These are phyloP conservation scores for Misgurnus mizolepis DNA, from an alignment of 2,113 vertebrate genomes.

Conservation along the genomic window DNA sequence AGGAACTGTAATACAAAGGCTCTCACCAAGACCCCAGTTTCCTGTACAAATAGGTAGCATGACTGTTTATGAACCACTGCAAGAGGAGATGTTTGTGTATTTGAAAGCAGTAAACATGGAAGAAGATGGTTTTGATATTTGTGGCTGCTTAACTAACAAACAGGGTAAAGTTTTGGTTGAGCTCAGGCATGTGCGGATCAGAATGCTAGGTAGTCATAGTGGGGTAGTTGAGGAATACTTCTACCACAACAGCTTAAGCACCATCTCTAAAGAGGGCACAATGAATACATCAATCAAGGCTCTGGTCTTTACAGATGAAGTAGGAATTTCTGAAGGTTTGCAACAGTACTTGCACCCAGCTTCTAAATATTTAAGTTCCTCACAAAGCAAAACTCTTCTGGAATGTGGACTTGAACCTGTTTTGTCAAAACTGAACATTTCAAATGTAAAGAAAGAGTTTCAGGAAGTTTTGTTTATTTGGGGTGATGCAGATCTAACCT, in stretches of 20 bases:
- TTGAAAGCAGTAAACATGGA: conserved; percentile 71
- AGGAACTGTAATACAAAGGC: conserved; percentile 58
- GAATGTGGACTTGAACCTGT: conserved; percentile 54
- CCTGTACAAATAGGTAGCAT: conserved; percentile 80
- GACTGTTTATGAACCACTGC: conserved; percentile 72
- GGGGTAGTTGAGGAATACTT: conserved; percentile 76
- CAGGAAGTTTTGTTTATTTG: conserved; percentile 82
- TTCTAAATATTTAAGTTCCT: conserved; percentile 69
- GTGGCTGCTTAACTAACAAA: conserved; percentile 81
- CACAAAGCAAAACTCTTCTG: conserved; percentile 61
- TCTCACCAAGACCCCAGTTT: conserved; percentile 69
- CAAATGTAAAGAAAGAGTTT: conserved; percentile 64
- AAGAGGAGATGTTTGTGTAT: conserved; percentile 83
- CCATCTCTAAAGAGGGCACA: conserved; percentile 48
- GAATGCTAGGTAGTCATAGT: conserved; percentile 64
- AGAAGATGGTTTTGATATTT: conserved; percentile 74
- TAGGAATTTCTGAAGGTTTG: conserved; percentile 74
- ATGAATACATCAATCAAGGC: conserved; percentile 61
- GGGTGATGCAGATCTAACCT: conserved; percentile 74
- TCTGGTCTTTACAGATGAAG: conserved; percentile 77
- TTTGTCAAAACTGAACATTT: conserved; percentile 59
- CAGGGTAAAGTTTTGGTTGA: conserved; percentile 77
- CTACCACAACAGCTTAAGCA: conserved; percentile 76
- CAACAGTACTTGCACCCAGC: conserved; percentile 69
- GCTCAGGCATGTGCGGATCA: conserved; percentile 72